Base-by-base conservation (phyloP, 2,888 invertebrate genomes). In the Acleris cristana region DNA sequence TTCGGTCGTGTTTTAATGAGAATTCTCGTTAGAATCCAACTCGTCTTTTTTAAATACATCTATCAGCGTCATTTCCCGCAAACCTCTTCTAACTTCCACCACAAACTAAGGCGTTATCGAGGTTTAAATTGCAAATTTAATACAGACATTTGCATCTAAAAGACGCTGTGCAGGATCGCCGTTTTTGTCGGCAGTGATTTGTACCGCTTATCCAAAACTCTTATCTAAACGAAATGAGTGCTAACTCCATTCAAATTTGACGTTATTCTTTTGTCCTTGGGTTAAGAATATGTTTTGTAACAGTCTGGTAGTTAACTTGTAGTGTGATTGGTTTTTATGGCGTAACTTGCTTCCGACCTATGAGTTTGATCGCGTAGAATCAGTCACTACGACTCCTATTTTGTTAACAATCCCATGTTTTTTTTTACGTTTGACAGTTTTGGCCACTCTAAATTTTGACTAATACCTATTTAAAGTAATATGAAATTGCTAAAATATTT, bases 111-210 rank as follows among this genome's bases (percentile, higher is more conserved):
- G 79, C 80, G 81, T 85, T 88, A 88, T 88, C 87, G 82, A 83
- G 83, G 86, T 87, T 86, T 86, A 89, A 90, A 92, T 89, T 90
- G 90, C 89, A 89, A 90, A 92, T 90, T 90, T 90, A 90, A 92
- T 90, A 89, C 88, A 87, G 83, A 85, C 79, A 92, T 92, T 92
- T 91, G 90, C 92, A 91, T 92, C 81, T 86, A 85, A 91, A 91
- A 92, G 88, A 83, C 84, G 87, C 84, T 81, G 83, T 85, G 86
- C 83, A 83, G 83, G 84, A 81, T 79, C 80, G 56, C 40, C 69
- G 84, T 87, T 86, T 87, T 87, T 85, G 82, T 85, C 79, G 78
- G 79, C 80, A 80, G 88, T 90, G 90, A 92, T 92, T 92, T 91
- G 91, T 91, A 83, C 82, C 71, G 78, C 81, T 86, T 91, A 91